Evolutionary conservation across 2,113 vertebrate species (phyloP), one percentile per base, ranked within the genome.

Genomic region (Lycaon pictus): DNA sequence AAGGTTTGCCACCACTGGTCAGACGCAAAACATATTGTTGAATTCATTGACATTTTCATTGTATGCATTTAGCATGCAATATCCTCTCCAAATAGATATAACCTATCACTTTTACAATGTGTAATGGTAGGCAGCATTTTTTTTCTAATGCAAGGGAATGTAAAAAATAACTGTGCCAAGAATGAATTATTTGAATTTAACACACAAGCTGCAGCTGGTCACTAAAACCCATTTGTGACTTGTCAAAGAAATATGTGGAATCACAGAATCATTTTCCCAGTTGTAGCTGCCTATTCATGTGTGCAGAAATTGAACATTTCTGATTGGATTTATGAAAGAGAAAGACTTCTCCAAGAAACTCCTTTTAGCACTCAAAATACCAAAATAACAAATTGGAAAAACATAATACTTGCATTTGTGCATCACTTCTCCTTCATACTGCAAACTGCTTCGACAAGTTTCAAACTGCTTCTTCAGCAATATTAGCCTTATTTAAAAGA

Each of bases 171-270:
- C 96, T 93, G 43, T 94, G 62, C 96, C 96, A 96, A 94, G 88
- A 96, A 94, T 95, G 97, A 98, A 87, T 97, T 96, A 97, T 98
- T 97, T 97, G 96, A 98, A 95, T 98, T 97, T 97, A 98, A 98
- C 96, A 97, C 91, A 97, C 93, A 98, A 85, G 69, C 88, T 95
- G 93, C 71, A 95, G 96, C 92, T 95, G 97, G 97, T 97, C 98
- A 96, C 98, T 97, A 97, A 97, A 97, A 96, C 93, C 97, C 95
- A 98, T 98, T 97, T 98, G 90, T 97, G 98, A 94, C 95, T 98
- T 98, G 97, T 98, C 97, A 98, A 95, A 97, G 91, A 96, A 96
- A 98, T 86, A 62, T 98, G 94, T 94, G 77, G 83, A 97, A 97
- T 97, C 95, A 91, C 96, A 96, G 91, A 97, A 98, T 98, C 91